Percentiles rank a stretch among this genome's conserved stretches.
phyloP scores from a whole-genome alignment of 2,113 vertebrate species.

The Antechinus stuartii region DNA sequence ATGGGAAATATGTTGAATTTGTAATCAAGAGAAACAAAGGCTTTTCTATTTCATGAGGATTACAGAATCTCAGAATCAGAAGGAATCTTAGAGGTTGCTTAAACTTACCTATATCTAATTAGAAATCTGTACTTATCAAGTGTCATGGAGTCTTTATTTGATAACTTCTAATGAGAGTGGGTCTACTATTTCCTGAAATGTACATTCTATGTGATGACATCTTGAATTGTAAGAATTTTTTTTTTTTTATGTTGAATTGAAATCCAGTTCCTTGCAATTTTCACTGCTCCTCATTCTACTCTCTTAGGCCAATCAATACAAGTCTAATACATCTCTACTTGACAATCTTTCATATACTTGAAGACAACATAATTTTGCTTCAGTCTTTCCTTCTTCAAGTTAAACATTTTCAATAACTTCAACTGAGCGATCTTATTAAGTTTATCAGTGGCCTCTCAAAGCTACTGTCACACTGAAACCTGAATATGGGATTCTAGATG shows the following conservation, averaged over 20 bases:
- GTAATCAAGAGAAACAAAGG: not conserved
- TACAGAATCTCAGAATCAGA: not conserved
- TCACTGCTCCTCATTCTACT: not conserved
- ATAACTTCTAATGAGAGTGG: not conserved
- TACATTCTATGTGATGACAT: not conserved
- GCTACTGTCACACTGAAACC: not conserved
- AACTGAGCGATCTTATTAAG: not conserved
- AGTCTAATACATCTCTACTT: not conserved
- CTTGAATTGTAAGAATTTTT: not conserved
- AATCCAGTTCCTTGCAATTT: not conserved
- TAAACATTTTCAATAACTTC: not conserved
- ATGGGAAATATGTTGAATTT: not conserved
- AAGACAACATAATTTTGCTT: not conserved
- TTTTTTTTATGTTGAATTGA: not conserved
- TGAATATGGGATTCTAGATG: not conserved
- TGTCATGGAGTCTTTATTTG: not conserved
- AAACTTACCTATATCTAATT: not conserved
- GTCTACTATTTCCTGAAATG: not conserved
- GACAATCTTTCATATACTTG: not conserved
- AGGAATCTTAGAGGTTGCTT: not conserved
- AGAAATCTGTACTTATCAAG: not conserved
- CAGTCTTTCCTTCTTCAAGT: not conserved
- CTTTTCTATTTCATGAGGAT: not conserved
- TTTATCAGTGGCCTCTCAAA: not conserved
- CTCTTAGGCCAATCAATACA: not conserved